phyloP scores from a whole-genome alignment of 2,797 vertebrate genomes.

The Mormyrops attenuatus region DNA sequence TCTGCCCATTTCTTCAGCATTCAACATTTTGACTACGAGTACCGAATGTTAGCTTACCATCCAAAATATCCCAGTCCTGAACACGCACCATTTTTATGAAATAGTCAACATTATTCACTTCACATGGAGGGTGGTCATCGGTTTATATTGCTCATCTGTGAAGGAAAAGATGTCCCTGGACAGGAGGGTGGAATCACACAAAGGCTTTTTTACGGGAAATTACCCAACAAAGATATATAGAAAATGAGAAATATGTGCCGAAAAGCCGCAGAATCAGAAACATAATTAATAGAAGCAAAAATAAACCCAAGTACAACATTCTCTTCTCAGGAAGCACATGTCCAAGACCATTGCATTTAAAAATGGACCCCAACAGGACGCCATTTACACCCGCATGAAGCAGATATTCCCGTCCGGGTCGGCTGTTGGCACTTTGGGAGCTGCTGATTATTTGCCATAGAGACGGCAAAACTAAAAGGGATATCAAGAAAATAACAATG shows the following conservation, averaged over 20 bases:
- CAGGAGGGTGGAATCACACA: neutral
- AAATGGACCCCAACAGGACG: neutral
- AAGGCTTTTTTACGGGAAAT: neutral
- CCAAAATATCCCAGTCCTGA: neutral
- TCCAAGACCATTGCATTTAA: neutral
- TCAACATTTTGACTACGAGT: neutral
- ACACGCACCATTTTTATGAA: neutral
- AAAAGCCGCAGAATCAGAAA: neutral
- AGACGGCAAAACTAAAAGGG: neutral
- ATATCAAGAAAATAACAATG: neutral
- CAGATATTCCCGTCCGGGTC: neutral
- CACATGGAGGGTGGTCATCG: neutral
- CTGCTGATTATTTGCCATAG: neutral
- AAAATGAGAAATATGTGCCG: neutral
- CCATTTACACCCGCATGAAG: neutral
- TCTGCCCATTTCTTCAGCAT: too few species aligned
- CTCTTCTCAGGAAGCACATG: neutral
- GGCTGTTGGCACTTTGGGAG: neutral
- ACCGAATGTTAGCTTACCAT: neutral
- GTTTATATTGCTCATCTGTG: neutral
- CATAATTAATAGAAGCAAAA: neutral
- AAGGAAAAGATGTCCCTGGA: neutral
- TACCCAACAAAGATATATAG: neutral
- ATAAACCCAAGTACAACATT: neutral
- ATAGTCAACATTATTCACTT: neutral